These are phyloP conservation scores for Heliconius hermathena DNA, from an alignment of 1,140 invertebrate genomes.

Conservation along the genomic window DNA sequence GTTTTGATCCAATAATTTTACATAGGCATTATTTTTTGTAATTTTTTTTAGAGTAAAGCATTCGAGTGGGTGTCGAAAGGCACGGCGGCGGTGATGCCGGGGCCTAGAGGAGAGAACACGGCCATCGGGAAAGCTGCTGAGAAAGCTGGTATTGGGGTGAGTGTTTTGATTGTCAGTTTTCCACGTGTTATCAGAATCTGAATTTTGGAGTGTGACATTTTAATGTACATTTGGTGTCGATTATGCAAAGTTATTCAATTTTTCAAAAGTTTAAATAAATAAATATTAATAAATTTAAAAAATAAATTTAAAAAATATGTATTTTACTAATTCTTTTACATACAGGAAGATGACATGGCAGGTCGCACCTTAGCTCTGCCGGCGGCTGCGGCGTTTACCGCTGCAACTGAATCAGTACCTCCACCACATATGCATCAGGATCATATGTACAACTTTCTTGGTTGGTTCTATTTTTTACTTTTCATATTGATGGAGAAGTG, in stretches of 20 bases:
- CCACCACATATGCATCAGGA: slow-evolving; percentile 71
- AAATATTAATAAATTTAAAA: too few relatives aligned
- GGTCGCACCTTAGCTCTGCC: slow-evolving; percentile 58
- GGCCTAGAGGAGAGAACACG: slow-evolving; percentile 65
- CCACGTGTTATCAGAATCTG: too few relatives aligned
- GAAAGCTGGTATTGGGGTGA: slow-evolving; percentile 61
- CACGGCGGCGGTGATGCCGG: slow-evolving; percentile 68
- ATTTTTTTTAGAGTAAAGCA: slow-evolving; percentile 53
- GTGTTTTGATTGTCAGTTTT: neutral
- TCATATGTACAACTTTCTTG: slow-evolving; percentile 68
- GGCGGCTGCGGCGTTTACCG: slow-evolving; percentile 60
- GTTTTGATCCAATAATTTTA: too few relatives aligned
- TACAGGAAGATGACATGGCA: slow-evolving; percentile 61
- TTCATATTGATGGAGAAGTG: neutral
- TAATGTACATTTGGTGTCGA: too few relatives aligned
- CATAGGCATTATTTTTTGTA: too few relatives aligned
- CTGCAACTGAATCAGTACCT: slow-evolving; percentile 57
- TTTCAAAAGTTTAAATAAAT: too few relatives aligned
- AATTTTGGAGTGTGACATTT: too few relatives aligned
- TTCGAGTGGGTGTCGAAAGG: slow-evolving; percentile 69
- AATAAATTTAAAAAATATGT: too few relatives aligned
- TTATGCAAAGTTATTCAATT: too few relatives aligned
- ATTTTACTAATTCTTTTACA: neutral
- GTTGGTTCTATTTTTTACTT: slow-evolving; percentile 40
- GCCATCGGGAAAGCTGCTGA: slow-evolving; percentile 69